Evolutionary conservation across 2,888 invertebrate genomes (phyloP).

Genomic region (Leptinotarsa haldemani): DNA sequence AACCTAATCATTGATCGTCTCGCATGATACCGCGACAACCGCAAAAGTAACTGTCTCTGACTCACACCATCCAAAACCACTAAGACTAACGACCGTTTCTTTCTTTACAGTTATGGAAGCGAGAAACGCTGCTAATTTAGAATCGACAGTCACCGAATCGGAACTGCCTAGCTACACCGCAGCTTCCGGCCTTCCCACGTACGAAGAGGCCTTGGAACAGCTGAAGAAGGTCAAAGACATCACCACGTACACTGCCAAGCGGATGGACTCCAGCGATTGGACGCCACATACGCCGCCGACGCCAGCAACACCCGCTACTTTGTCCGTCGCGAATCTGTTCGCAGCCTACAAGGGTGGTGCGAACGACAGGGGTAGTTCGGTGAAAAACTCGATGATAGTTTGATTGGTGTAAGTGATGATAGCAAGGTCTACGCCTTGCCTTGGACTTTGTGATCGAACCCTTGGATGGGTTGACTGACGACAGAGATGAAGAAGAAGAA

Average conservation of each 20-base stretch:
- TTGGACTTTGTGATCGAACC: background rate
- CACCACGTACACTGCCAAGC: constrained; percentile 39
- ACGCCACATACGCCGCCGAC: constrained; percentile 56
- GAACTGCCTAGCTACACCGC: constrained; percentile 74
- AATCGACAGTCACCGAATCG: constrained; percentile 62
- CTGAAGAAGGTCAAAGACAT: constrained; percentile 65
- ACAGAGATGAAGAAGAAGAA: no score
- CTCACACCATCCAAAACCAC: constrained; percentile 1
- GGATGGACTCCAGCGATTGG: constrained; percentile 48
- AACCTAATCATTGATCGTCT: no score
- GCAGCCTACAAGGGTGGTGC: constrained; percentile 41
- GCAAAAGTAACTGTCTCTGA: constrained; percentile 1
- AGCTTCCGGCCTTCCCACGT: constrained; percentile 74
- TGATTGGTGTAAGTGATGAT: background rate
- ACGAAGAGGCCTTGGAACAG: constrained; percentile 74
- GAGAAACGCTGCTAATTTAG: constrained; percentile 55
- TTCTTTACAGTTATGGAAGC: constrained; percentile 66
- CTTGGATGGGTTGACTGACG: background rate
- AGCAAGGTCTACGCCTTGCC: no score
- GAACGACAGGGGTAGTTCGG: constrained; percentile 21
- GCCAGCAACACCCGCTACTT: constrained; percentile 48
- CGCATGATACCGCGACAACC: background rate
- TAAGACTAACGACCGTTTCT: constrained; percentile 22
- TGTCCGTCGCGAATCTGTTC: constrained; percentile 63
- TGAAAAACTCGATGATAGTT: constrained; percentile 26